These are phyloP conservation scores for Amia ocellicauda DNA, from an alignment of 2,113 vertebrate species.

Conservation along the genomic window DNA sequence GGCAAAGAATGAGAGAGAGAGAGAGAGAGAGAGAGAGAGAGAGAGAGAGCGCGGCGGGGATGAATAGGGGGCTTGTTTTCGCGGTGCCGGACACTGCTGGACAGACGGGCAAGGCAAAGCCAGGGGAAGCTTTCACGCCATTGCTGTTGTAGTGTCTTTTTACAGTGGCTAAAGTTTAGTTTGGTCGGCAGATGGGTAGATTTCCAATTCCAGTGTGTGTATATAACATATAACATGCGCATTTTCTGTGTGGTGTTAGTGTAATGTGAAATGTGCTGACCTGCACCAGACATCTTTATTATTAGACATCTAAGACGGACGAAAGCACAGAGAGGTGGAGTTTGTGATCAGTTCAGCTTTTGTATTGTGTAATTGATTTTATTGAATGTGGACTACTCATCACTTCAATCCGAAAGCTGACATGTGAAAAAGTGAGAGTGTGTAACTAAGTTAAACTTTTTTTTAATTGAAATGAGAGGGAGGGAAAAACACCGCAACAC, in stretches of 20 bases:
- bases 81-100: neutral
- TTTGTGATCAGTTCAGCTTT: no score
- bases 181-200: neutral
- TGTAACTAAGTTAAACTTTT: no score
- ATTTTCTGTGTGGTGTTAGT: conserved; percentile 51
- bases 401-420: no score
- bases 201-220: neutral
- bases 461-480: no score
- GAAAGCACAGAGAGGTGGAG: no score
- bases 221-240: conserved; percentile 17
- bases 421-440: no score
- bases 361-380: no score
- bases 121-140: neutral
- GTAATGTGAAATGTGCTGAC: no score
- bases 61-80: conserved; percentile 11
- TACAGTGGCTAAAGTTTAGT: neutral
- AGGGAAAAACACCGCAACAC: no score
- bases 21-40: neutral
- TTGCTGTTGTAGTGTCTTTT: neutral
- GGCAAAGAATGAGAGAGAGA: conserved; percentile 1
- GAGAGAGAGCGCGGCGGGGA: neutral
- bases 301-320: no score
- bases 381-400: no score
- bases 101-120: neutral
- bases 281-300: no score